phyloP scores from a whole-genome alignment of 2,797 vertebrate genomes.

The Myripristis murdjan region DNA sequence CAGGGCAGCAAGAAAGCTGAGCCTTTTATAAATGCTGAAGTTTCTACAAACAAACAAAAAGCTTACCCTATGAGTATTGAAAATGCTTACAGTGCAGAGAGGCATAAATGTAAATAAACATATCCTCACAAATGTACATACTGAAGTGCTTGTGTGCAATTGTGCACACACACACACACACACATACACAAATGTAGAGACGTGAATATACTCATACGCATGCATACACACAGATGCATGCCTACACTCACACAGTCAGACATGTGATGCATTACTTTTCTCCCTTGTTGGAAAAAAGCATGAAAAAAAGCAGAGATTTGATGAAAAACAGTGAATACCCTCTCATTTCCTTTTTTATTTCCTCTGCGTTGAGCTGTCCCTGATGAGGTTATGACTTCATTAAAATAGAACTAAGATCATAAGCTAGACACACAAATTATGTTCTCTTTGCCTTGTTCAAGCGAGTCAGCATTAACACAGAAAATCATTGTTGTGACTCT shows the following conservation, averaged over 20 bases:
- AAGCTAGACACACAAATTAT: constrained; percentile 62
- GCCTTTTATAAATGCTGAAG: constrained; percentile 21
- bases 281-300: constrained; percentile 16
- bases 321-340: constrained; percentile 39
- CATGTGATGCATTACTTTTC: constrained; percentile 37
- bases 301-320: too few species aligned
- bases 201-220: background rate
- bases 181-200: background rate
- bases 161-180: background rate
- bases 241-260: background rate
- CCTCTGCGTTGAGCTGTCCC: constrained; percentile 37
- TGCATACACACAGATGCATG: background rate
- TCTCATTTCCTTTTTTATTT: constrained; percentile 43
- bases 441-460: constrained; percentile 49
- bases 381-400: constrained; percentile 71
- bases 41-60: constrained; percentile 33
- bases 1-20: constrained; percentile 18
- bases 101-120: constrained; percentile 31
- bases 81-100: constrained; percentile 38
- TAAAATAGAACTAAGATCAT: constrained; percentile 66
- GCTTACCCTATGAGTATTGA: constrained; percentile 18
- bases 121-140: background rate
- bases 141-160: too few species aligned
- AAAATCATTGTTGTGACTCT: constrained; percentile 20
- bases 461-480: constrained; percentile 55